These are phyloP conservation scores for Drosophila tanythrix DNA, from an alignment of 2,888 invertebrate species.

Conservation along the genomic window DNA sequence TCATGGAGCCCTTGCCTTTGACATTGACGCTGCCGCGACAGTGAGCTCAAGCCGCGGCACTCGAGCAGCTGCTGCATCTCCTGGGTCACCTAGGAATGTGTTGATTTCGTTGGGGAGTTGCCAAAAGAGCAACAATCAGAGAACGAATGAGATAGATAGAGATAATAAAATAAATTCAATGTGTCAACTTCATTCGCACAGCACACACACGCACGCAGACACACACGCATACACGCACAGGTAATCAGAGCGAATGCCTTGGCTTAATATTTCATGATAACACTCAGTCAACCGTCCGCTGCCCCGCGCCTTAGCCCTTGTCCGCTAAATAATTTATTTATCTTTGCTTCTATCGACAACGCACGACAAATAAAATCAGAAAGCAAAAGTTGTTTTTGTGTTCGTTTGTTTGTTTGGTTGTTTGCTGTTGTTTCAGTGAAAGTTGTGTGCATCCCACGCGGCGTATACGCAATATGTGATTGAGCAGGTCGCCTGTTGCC, in stretches of 20 bases:
- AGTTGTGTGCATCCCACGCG: conserved; percentile 41
- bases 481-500: conserved; percentile 15
- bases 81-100: conserved; percentile 90
- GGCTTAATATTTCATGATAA: conserved; percentile 72
- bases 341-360: conserved; percentile 61
- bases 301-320: background rate
- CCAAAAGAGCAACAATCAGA: background rate
- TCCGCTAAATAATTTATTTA: conserved; percentile 74
- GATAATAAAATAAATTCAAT: conserved; percentile 65
- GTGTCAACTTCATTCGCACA: conserved; percentile 69
- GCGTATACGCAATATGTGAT: conserved; percentile 43
- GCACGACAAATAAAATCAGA: conserved; percentile 72
- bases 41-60: conserved; percentile 91
- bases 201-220: conserved; percentile 28
- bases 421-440: conserved; percentile 28
- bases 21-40: conserved; percentile 95
- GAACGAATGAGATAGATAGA: background rate
- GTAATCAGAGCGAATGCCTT: conserved; percentile 33
- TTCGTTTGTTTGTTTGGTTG: conserved; percentile 15
- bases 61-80: conserved; percentile 93
- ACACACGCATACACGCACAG: conserved; percentile 14
- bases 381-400: conserved; percentile 20
- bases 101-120: conserved; percentile 35
- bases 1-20: conserved; percentile 97
- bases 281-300: conserved; percentile 29